These are phyloP conservation scores for Xiphophorus hellerii DNA, from an alignment of 2,113 vertebrate genomes.

Conservation along the genomic window DNA sequence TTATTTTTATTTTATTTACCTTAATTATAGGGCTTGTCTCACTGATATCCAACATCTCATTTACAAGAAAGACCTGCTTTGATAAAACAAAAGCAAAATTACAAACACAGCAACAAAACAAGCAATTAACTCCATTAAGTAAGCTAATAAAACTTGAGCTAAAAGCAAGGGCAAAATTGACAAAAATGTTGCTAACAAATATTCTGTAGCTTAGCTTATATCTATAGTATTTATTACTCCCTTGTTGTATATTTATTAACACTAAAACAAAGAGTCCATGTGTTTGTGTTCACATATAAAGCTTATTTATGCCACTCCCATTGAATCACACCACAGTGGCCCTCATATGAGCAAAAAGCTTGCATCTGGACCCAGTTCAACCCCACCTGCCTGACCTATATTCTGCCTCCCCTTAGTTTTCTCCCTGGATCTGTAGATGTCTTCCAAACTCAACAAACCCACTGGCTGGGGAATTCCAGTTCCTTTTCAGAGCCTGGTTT, in stretches of 20 bases:
- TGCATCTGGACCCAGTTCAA: slow-evolving; percentile 68
- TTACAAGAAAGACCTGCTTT: too few relatives aligned
- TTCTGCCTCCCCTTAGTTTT: slow-evolving; percentile 43
- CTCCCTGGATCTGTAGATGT: slow-evolving; percentile 34
- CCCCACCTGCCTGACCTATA: slow-evolving; percentile 78
- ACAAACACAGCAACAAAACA: too few relatives aligned
- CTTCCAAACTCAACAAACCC: slow-evolving; percentile 44
- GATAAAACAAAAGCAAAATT: background rate
- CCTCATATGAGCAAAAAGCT: slow-evolving; percentile 38
- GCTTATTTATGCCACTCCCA: slow-evolving; percentile 29
- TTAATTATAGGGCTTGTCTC: too few relatives aligned
- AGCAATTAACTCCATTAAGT: too few relatives aligned
- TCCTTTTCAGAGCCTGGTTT: slow-evolving; percentile 38
- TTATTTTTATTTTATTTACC: too few relatives aligned
- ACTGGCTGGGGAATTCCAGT: slow-evolving; percentile 35
- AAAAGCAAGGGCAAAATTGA: background rate
- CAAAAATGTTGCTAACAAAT: background rate
- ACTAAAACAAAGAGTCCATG: background rate
- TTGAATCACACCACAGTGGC: slow-evolving; percentile 22
- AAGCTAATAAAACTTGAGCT: too few relatives aligned
- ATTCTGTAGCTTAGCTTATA: too few relatives aligned
- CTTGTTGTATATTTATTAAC: too few relatives aligned
- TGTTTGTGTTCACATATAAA: slow-evolving; percentile 38
- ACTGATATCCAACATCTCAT: too few relatives aligned
- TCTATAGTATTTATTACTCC: too few relatives aligned